Evolutionary conservation across 2,113 vertebrate genomes (phyloP).

Genomic region (Rhabdornis inornatus): DNA sequence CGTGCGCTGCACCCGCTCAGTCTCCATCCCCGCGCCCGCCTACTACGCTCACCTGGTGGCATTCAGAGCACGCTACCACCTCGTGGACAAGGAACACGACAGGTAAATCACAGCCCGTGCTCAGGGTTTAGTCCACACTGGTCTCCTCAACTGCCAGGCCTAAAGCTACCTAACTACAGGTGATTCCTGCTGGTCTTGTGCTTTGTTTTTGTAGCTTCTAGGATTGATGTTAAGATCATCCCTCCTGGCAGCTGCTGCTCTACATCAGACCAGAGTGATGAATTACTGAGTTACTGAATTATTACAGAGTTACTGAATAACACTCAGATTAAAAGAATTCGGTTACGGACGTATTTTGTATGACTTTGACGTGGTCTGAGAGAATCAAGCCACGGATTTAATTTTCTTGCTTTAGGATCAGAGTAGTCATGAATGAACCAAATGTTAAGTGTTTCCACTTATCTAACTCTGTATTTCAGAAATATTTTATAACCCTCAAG

Average conservation of each 20-base stretch:
- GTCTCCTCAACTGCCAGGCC: neutral
- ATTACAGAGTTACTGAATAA: neutral
- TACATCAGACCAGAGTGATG: neutral
- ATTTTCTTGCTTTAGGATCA: neutral
- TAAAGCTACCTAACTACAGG: accelerated
- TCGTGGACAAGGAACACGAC: constrained; percentile 99
- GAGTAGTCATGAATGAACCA: neutral
- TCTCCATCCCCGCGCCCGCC: constrained; percentile 97
- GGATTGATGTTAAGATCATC: neutral
- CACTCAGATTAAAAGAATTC: neutral
- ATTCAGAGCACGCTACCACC: constrained; percentile 97
- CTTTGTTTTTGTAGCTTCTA: neutral
- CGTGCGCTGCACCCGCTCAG: constrained; percentile 96
- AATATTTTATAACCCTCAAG: neutral
- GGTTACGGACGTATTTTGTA: neutral
- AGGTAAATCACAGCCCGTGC: constrained; percentile 73
- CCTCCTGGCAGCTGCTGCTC: neutral
- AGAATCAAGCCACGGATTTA: accelerated
- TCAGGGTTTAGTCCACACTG: neutral
- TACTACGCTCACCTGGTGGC: constrained; percentile 99
- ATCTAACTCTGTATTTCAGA: neutral
- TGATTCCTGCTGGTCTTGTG: neutral
- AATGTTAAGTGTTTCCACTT: neutral
- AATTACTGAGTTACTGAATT: no score
- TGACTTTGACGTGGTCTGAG: neutral